These are phyloP conservation scores for Peromyscus leucopus DNA, from an alignment of 2,113 vertebrate species.

Conservation along the genomic window DNA sequence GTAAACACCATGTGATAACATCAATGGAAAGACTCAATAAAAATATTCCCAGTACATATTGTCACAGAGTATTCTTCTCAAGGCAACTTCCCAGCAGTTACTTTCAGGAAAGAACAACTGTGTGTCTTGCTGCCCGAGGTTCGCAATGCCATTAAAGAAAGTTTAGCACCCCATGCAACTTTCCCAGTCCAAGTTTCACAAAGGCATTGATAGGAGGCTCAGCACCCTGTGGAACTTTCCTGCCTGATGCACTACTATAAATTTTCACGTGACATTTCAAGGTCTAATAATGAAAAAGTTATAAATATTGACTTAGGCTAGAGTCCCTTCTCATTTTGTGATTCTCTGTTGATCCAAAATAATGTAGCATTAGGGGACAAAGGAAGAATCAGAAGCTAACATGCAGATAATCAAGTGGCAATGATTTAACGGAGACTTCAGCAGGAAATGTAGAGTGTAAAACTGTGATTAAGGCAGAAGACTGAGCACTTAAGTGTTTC, in stretches of 20 bases:
- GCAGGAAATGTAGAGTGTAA: background rate
- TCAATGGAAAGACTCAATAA: conserved; percentile 54
- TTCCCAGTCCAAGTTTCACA: background rate
- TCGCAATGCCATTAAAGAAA: conserved; percentile 45
- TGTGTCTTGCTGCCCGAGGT: background rate
- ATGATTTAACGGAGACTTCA: background rate
- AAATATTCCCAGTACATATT: background rate
- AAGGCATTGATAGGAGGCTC: conserved; percentile 32
- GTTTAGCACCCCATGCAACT: background rate
- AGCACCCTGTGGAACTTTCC: background rate
- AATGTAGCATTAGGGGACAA: background rate
- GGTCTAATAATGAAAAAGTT: conserved; percentile 79
- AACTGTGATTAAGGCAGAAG: conserved; percentile 36
- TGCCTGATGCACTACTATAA: conserved; percentile 42
- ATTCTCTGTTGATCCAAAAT: conserved; percentile 39
- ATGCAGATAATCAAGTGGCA: conserved; percentile 7
- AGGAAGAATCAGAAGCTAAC: conserved; percentile 50
- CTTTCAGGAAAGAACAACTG: background rate
- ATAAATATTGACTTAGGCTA: conserved; percentile 76
- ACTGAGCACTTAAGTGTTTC: conserved; percentile 8
- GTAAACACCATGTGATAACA: conserved; percentile 44
- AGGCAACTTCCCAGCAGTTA: background rate
- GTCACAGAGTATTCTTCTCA: conserved; percentile 40
- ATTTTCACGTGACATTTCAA: conserved; percentile 68
- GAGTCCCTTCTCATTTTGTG: conserved; percentile 16